Evolutionary conservation across 2,113 vertebrate genomes (phyloP).

Genomic region (Ondatra zibethicus): DNA sequence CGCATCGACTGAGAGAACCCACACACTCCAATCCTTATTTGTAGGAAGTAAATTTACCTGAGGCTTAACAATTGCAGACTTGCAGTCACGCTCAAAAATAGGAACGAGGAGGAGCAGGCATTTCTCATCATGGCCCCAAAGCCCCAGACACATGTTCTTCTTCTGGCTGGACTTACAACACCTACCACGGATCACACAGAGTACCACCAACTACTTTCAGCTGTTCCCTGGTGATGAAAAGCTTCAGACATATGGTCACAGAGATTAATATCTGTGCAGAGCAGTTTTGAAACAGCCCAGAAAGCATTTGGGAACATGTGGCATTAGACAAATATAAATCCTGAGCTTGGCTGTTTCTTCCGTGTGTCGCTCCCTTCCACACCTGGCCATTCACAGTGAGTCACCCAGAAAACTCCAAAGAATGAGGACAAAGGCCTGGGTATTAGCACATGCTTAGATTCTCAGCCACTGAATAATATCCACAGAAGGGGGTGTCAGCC

Average conservation of each 20-base stretch:
- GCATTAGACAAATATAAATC: constrained; percentile 60
- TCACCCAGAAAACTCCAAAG: neutral
- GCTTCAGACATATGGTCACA: constrained; percentile 74
- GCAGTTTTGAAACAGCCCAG: constrained; percentile 64
- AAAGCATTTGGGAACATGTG: constrained; percentile 67
- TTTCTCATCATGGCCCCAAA: constrained; percentile 1
- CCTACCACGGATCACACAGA: neutral
- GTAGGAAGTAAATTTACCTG: constrained; percentile 8
- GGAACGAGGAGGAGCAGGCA: neutral
- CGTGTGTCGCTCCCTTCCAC: constrained; percentile 38
- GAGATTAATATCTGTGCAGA: constrained; percentile 64
- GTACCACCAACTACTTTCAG: constrained; percentile 79
- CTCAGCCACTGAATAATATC: constrained; percentile 12
- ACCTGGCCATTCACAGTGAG: constrained; percentile 66
- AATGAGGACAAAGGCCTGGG: constrained; percentile 29
- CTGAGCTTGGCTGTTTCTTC: neutral
- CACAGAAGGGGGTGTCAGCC: neutral
- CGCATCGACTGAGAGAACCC: neutral
- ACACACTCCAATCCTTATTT: rapidly evolving
- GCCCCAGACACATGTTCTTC: constrained; percentile 66
- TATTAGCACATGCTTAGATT: constrained; percentile 57
- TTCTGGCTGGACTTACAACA: constrained; percentile 38
- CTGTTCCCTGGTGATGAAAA: constrained; percentile 82
- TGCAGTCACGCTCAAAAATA: neutral
- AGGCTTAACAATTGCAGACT: constrained; percentile 6